Base-by-base conservation (phyloP, 2,888 invertebrate genomes). In the Tetragnatha montana region DNA sequence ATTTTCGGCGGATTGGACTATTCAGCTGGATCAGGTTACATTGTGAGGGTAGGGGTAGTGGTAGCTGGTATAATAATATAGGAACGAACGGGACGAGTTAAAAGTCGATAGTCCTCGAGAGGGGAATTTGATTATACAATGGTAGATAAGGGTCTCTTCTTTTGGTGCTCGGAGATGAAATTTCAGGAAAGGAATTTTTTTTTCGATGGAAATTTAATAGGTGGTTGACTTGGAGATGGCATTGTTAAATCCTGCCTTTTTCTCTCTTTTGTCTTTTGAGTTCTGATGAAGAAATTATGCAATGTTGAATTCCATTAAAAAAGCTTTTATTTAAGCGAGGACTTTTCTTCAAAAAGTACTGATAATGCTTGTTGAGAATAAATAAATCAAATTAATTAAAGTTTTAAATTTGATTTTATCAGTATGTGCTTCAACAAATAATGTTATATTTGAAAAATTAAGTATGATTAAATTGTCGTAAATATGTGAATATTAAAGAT, bases 161-260 rank as follows among this genome's bases (percentile, higher is more conserved):
- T 19, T 70, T 21, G 35, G 71, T 8, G 70, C 47, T 49, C n/a
- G 49, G 50, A 70, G 60, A 70, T 81, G n/a, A 49, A 70, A 81
- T 71, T 81, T 70, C 8, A 60, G 17, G 47, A 22, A n/a, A 17
- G 17, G 71, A 71, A 51, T 69, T 35, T 35, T 35, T n/a, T 35
- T 81, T 49, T 49, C 81, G 81, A 81, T 81, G 68, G 49, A 49
- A 79, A 60, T 71, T 81, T 81, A 22, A 81, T 81, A 71, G 71
- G 12, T 60, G 14, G 10, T 10, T 60, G 14, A 81, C 71, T 76
- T 22, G 81, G 81, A 49, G 68, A 78, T 81, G 22, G 76, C 69
- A 68, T 81, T 85, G 85, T 85, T 81, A 60, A 76, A 89, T 89
- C 73, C 80, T 81, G 7, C n/a, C 12, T 49, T 83, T 71, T 71